Conservation (phyloP, 2,797 vertebrate genomes). For the Phoxinus dragarum region DNA sequence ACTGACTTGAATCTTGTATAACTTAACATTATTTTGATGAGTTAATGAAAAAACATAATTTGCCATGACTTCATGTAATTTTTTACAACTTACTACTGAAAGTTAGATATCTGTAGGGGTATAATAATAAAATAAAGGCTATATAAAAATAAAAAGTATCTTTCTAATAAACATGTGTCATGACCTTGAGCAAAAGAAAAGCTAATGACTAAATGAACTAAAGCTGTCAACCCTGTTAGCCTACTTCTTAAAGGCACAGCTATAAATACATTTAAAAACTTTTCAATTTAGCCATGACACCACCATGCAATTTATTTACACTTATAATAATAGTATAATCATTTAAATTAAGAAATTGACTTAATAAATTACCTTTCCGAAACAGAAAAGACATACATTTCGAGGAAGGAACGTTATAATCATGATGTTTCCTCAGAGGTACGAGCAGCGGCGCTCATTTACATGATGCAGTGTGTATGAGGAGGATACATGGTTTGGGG, state of each 20-base stretch:
- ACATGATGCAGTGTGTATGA: conserved; percentile 22
- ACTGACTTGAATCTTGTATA: background rate
- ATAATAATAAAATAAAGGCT: too few species aligned
- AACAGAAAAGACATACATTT: background rate
- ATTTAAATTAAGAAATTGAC: background rate
- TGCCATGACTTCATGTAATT: background rate
- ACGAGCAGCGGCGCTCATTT: conserved; percentile 27
- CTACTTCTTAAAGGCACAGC: background rate
- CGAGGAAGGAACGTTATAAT: background rate
- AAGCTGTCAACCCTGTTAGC: background rate
- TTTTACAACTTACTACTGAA: background rate
- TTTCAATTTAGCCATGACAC: background rate
- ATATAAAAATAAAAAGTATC: background rate
- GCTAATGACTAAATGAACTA: background rate
- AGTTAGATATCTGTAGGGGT: background rate
- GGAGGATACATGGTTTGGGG: conserved; percentile 1
- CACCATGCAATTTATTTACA: background rate
- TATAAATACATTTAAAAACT: background rate
- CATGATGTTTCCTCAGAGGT: background rate
- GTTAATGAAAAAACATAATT: background rate
- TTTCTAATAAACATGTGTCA: background rate
- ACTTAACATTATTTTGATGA: background rate
- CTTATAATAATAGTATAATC: background rate
- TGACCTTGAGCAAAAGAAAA: background rate
- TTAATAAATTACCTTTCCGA: background rate